These are phyloP conservation scores for Phoenicopterus ruber DNA, from an alignment of 2,113 vertebrate species.

Conservation along the genomic window DNA sequence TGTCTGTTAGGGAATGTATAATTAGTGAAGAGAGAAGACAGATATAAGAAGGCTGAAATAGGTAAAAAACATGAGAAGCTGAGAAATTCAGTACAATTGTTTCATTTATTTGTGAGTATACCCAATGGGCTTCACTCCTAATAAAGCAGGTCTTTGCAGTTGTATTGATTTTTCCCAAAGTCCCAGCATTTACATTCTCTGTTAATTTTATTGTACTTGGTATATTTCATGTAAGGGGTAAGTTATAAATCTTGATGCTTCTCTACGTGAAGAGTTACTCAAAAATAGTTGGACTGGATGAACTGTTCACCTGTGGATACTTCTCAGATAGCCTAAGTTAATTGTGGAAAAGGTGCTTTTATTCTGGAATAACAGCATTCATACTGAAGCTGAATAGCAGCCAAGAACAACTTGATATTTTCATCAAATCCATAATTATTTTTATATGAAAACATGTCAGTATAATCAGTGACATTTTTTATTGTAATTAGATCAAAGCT, in stretches of 20 bases:
- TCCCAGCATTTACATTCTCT: background rate
- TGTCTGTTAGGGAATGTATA: background rate
- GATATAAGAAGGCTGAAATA: background rate
- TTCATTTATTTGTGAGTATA: background rate
- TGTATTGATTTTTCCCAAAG: background rate
- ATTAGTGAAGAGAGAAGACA: background rate
- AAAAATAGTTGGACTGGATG: background rate
- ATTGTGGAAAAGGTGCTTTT: background rate
- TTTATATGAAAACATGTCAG: background rate
- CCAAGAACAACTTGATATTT: background rate
- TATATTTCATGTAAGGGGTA: background rate
- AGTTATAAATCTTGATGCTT: background rate
- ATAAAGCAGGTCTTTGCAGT: background rate
- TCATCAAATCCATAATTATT: background rate
- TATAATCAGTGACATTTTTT: background rate
- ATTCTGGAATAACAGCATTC: background rate
- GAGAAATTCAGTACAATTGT: background rate
- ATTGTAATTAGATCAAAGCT: background rate
- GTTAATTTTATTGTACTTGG: background rate
- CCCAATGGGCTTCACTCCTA: background rate
- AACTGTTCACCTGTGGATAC: background rate
- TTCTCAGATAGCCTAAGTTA: background rate
- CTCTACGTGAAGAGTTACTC: background rate
- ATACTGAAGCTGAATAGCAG: background rate
- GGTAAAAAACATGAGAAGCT: background rate